A percentile compares a stretch with the other conserved stretches of the same genome.
phyloP scores from a whole-genome alignment of 2,888 invertebrate species.

The Quadriops clusia region DNA sequence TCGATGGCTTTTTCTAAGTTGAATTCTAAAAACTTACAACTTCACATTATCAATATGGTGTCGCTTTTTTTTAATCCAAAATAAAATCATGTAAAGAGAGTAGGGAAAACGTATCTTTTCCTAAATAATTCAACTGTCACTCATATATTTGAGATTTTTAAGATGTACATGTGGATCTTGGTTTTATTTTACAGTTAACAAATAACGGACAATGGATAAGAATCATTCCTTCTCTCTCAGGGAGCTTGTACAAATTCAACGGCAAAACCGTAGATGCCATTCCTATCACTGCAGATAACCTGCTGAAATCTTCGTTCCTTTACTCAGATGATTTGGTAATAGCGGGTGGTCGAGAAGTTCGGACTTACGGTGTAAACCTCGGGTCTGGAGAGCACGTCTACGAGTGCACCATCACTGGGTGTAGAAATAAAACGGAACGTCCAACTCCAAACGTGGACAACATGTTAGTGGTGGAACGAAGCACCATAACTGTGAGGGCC shows the following conservation, averaged over 20 bases:
- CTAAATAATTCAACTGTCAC: too few relatives aligned
- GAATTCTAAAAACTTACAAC: too few relatives aligned
- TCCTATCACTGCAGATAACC: slow-evolving; percentile 75
- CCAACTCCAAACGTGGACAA: slow-evolving; percentile 32
- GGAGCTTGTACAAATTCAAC: slow-evolving; percentile 84
- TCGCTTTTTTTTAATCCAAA: too few relatives aligned
- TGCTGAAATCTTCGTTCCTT: slow-evolving; percentile 77
- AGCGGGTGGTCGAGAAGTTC: slow-evolving; percentile 79
- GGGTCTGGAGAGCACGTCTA: slow-evolving; percentile 60
- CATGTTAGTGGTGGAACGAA: slow-evolving; percentile 67
- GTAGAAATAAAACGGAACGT: slow-evolving; percentile 55
- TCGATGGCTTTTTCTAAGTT: too few relatives aligned
- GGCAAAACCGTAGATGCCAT: slow-evolving; percentile 77
- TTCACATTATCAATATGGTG: too few relatives aligned
- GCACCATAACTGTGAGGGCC: slow-evolving; percentile 80
- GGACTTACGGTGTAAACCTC: slow-evolving; percentile 76
- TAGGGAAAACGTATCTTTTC: too few relatives aligned
- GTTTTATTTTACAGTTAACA: slow-evolving; percentile 49
- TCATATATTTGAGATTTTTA: too few relatives aligned
- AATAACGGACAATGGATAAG: slow-evolving; percentile 77
- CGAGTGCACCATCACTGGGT: slow-evolving; percentile 63
- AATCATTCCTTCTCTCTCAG: slow-evolving; percentile 86
- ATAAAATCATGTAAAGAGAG: too few relatives aligned
- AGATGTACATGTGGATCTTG: too few relatives aligned
- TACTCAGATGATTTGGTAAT: slow-evolving; percentile 77